These are phyloP conservation scores for Apocrypta bakeri DNA, from an alignment of 1,140 invertebrate genomes.

Conservation along the genomic window DNA sequence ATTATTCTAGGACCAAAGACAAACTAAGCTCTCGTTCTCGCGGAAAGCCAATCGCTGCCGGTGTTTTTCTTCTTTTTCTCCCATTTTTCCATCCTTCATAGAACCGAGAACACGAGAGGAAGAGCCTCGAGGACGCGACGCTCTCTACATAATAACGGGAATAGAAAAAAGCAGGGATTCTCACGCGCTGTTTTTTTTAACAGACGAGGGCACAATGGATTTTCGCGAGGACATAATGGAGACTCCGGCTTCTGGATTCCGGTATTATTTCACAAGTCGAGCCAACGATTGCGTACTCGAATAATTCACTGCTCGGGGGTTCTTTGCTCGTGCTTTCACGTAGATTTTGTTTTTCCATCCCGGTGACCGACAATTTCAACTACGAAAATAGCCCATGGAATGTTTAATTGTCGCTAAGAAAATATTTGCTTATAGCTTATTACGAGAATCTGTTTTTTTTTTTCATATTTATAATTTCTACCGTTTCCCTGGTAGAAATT, in stretches of 20 bases:
- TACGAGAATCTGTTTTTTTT: too few relatives aligned
- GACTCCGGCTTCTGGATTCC: constrained; percentile 2
- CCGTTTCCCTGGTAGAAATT: too few relatives aligned
- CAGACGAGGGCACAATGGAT: not conserved
- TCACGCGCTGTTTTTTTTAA: constrained; percentile 9
- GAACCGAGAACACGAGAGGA: not conserved
- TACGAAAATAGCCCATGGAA: not conserved
- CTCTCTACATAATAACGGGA: not conserved
- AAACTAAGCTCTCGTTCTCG: not conserved
- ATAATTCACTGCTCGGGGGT: not conserved
- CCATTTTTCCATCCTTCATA: not conserved
- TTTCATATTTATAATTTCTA: too few relatives aligned
- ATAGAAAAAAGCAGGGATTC: not conserved
- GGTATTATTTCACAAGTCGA: not conserved
- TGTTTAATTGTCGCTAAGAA: not conserved
- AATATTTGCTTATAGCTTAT: not conserved
- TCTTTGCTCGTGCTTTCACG: too few relatives aligned
- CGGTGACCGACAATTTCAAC: too few relatives aligned
- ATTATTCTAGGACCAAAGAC: constrained; percentile 6
- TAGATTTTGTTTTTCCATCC: too few relatives aligned
- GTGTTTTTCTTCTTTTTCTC: constrained; percentile 8
- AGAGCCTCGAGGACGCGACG: not conserved
- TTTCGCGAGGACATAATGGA: constrained; percentile 10
- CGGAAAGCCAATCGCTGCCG: not conserved
- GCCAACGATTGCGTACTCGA: not conserved